Evolutionary conservation across 2,797 vertebrate species (phyloP).

Genomic region (Propithecus perrieri): DNA sequence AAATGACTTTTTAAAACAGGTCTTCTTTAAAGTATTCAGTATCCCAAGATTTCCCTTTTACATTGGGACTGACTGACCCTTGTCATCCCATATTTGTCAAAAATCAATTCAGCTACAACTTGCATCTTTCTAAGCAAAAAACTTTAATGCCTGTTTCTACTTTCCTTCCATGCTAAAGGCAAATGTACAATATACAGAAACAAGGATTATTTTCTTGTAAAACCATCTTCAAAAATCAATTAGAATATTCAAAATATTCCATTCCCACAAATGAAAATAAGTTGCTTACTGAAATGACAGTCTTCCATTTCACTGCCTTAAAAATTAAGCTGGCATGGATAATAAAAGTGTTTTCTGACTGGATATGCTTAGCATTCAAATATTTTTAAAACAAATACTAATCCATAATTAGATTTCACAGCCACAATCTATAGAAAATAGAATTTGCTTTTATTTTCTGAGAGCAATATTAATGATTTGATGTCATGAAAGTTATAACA

Average conservation of each 20-base stretch:
- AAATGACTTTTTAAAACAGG: background rate
- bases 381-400: conserved; percentile 60
- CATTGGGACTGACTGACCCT: background rate
- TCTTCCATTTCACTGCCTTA: conserved; percentile 61
- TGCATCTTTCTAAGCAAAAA: background rate
- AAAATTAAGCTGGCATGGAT: conserved; percentile 70
- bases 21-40: conserved; percentile 40
- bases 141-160: background rate
- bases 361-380: background rate
- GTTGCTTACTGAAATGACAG: conserved; percentile 51
- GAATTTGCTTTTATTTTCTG: conserved; percentile 31
- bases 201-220: conserved; percentile 36
- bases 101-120: background rate
- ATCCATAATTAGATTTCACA: conserved; percentile 61
- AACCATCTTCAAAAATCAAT: conserved; percentile 55
- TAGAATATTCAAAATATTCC: conserved; percentile 57
- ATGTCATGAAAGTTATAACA: conserved; percentile 55
- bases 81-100: background rate
- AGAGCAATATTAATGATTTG: conserved; percentile 17
- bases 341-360: conserved; percentile 71
- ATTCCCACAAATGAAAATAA: conserved; percentile 71
- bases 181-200: conserved; percentile 39
- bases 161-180: background rate
- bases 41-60: background rate
- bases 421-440: conserved; percentile 35